A percentile compares a stretch with the other conserved stretches of the same genome.
phyloP scores from a whole-genome alignment of 2,113 vertebrate genomes.

The Amazona guildingii region DNA sequence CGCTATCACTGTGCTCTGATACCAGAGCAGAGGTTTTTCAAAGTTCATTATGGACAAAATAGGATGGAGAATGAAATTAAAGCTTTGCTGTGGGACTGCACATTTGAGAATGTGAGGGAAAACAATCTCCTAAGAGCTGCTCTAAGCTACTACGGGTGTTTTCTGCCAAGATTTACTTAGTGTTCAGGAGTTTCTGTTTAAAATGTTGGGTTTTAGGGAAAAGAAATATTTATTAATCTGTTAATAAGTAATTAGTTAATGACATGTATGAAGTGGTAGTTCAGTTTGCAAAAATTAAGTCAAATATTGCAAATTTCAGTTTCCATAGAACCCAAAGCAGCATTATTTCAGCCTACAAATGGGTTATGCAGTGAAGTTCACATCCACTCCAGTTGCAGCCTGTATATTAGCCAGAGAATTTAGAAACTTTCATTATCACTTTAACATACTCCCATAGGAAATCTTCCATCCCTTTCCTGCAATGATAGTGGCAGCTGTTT shows the following conservation, averaged over 20 bases:
- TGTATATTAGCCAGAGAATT: not conserved
- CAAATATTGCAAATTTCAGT: not conserved
- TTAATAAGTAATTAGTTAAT: not conserved
- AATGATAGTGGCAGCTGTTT: not conserved
- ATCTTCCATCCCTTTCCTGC: not conserved
- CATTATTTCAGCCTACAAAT: not conserved
- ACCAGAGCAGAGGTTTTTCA: not conserved
- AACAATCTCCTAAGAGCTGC: not conserved
- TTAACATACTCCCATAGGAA: not conserved
- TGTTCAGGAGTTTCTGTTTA: not conserved
- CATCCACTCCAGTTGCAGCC: not conserved
- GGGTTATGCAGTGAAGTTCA: not conserved
- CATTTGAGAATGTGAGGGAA: constrained; percentile 24
- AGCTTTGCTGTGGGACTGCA: constrained; percentile 23
- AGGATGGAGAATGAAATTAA: constrained; percentile 44
- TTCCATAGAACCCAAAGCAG: rapidly evolving
- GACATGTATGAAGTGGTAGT: not conserved
- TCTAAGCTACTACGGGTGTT: not conserved
- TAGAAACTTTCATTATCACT: not conserved
- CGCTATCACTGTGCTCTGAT: not conserved
- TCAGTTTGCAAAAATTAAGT: not conserved
- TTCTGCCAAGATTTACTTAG: constrained; percentile 28
- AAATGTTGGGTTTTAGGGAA: not conserved
- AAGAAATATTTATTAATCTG: not conserved
- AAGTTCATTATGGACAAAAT: constrained; percentile 14